Conservation (phyloP, 2,113 vertebrate genomes). For the Prunella fulvescens region DNA sequence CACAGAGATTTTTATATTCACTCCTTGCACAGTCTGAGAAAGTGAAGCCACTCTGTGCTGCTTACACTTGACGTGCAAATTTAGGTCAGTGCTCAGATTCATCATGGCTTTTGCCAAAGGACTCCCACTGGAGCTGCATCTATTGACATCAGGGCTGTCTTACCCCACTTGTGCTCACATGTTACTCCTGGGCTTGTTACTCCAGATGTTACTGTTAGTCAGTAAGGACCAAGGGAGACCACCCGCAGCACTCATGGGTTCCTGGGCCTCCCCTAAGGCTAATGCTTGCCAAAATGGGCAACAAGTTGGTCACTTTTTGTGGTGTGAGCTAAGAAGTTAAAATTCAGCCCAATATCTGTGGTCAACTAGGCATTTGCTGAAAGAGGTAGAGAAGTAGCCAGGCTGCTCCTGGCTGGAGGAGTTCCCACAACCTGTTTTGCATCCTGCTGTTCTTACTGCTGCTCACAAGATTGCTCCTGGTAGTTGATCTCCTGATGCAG, state of each 20-base stretch:
- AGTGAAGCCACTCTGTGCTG: not conserved
- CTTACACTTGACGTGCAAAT: not conserved
- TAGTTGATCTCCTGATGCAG: not conserved
- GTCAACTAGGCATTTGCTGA: rapidly evolving
- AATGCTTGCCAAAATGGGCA: not conserved
- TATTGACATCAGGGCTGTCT: not conserved
- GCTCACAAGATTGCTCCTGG: not conserved
- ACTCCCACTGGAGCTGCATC: not conserved
- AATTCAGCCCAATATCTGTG: not conserved
- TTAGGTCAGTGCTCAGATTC: not conserved
- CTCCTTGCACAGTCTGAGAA: not conserved
- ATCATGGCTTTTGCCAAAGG: not conserved
- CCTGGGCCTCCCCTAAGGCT: not conserved
- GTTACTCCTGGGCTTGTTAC: not conserved
- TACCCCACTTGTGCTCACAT: not conserved
- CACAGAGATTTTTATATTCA: not conserved
- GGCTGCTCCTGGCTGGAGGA: not conserved
- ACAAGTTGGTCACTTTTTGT: not conserved
- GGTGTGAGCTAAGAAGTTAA: not conserved
- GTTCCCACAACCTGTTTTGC: not conserved
- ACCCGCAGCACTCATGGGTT: not conserved
- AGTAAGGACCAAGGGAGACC: not conserved
- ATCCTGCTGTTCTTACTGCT: not conserved
- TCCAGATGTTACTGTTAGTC: not conserved
- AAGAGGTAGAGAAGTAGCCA: not conserved